Conservation (phyloP, 1,140 invertebrate genomes). For the Drosophila ambigua region DNA sequence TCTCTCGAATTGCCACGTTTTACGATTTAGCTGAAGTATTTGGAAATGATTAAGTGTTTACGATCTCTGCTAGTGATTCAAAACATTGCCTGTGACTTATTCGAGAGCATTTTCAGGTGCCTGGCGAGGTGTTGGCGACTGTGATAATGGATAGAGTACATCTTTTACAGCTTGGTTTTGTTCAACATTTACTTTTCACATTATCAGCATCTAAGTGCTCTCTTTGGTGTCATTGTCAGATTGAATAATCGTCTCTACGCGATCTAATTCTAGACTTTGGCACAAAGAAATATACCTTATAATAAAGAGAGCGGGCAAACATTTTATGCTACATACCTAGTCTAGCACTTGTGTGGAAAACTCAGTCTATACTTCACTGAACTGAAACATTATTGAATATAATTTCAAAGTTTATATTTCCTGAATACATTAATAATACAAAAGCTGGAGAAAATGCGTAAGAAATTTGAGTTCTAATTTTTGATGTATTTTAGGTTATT, state of each 20-base stretch:
- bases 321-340: background rate
- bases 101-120: slow-evolving; percentile 11
- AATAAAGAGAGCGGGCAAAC: slow-evolving; percentile 1
- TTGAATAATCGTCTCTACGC: slow-evolving; percentile 26
- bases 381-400: no score
- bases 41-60: slow-evolving; percentile 24
- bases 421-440: no score
- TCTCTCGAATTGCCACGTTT: background rate
- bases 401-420: no score
- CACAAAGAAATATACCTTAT: background rate
- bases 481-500: no score
- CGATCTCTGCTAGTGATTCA: slow-evolving; percentile 28
- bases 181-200: slow-evolving; percentile 29
- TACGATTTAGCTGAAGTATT: slow-evolving; percentile 4
- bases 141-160: slow-evolving; percentile 31
- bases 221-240: slow-evolving; percentile 23
- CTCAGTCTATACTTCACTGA: background rate
- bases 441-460: no score
- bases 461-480: no score
- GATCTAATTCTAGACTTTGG: slow-evolving; percentile 15
- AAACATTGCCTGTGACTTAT: slow-evolving; percentile 39
- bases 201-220: slow-evolving; percentile 42
- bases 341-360: background rate
- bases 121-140: no score
- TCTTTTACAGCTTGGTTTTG: slow-evolving; percentile 29